Percentiles rank a stretch among this genome's conserved stretches.
Conservation (phyloP, 1,140 invertebrate genomes). For the Amyelois transitella region DNA sequence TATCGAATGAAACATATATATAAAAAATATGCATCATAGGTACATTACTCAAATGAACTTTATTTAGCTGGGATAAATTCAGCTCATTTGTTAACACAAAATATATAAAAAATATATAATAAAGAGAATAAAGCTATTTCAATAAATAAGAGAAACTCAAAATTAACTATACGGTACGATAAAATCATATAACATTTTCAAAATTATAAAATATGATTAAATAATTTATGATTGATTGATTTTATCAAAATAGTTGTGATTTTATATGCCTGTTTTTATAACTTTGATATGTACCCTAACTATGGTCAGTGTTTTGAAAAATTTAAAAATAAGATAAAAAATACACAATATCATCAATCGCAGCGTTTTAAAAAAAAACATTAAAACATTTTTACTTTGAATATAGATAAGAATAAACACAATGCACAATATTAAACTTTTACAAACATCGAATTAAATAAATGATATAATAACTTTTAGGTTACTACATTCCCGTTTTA, state of each 20-base stretch:
- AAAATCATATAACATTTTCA: no score
- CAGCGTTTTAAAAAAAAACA: no score
- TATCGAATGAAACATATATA: slow-evolving; percentile 3
- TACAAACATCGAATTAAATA: no score
- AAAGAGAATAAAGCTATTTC: slow-evolving; percentile 4
- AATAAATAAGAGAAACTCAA: background rate
- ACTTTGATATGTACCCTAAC: slow-evolving; percentile 10
- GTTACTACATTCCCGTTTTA: background rate
- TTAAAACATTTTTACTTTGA: no score
- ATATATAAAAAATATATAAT: slow-evolving; percentile 12
- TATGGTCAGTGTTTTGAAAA: slow-evolving; percentile 4
- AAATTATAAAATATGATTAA: no score
- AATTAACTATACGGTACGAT: no score
- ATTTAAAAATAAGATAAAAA: background rate
- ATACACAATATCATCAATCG: background rate
- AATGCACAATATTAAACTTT: no score
- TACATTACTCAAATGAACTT: slow-evolving; percentile 54
- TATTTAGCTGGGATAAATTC: slow-evolving; percentile 62
- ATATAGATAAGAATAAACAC: no score
- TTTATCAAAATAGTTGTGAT: background rate
- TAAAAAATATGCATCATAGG: no score
- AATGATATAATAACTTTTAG: no score
- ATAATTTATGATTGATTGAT: no score
- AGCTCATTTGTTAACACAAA: slow-evolving; percentile 40
- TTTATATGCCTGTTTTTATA: background rate